These are phyloP conservation scores for Marmota monax DNA, from an alignment of 2,113 vertebrate species.

Conservation along the genomic window DNA sequence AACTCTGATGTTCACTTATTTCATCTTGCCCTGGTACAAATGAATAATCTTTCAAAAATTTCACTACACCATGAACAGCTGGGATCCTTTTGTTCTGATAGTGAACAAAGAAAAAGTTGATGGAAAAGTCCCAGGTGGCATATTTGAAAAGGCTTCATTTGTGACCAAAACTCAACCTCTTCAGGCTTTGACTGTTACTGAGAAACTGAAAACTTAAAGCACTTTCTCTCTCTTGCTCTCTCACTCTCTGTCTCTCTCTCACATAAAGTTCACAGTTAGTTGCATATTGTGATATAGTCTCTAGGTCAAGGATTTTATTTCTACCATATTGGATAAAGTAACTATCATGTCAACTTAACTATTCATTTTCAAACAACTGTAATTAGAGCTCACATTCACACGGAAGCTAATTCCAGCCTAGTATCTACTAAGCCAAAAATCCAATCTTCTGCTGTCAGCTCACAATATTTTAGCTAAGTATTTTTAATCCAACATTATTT, in stretches of 20 bases:
- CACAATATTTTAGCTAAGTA: not conserved
- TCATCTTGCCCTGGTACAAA: slow-evolving; percentile 35
- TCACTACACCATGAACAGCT: not conserved
- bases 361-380: slow-evolving; percentile 16
- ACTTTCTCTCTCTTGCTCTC: not conserved
- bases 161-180: not conserved
- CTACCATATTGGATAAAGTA: not conserved
- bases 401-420: not conserved
- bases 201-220: slow-evolving; percentile 26
- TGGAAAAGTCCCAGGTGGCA: slow-evolving; percentile 41
- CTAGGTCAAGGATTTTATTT: not conserved
- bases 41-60: slow-evolving; percentile 43
- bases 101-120: slow-evolving; percentile 53
- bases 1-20: slow-evolving; percentile 1
- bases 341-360: not conserved
- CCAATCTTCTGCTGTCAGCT: not conserved
- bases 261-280: not conserved
- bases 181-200: not conserved
- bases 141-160: slow-evolving; percentile 45
- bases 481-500: slow-evolving; percentile 41
- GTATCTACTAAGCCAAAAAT: slow-evolving; percentile 19
- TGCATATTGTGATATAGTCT: not conserved
- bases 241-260: no score
- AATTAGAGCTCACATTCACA: not conserved
- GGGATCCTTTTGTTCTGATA: slow-evolving; percentile 22